phyloP scores from a whole-genome alignment of 2,797 vertebrate genomes.

The Huso huso region DNA sequence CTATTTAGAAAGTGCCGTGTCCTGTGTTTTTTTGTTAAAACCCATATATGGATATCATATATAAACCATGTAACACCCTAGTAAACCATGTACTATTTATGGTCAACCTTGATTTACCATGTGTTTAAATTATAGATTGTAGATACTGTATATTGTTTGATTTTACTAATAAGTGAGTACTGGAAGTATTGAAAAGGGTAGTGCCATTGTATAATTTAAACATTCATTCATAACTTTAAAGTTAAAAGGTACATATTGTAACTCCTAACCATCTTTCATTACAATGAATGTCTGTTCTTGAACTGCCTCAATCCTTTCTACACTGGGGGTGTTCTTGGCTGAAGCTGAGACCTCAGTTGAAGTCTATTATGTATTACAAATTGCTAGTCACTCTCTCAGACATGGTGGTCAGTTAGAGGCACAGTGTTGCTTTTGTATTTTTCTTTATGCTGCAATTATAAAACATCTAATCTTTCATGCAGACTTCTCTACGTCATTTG shows the following conservation, averaged over 20 bases:
- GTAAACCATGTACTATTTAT: no score
- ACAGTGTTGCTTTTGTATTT: neutral
- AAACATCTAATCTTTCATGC: neutral
- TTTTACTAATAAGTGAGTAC: no score
- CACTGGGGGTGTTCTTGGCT: neutral
- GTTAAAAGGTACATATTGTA: neutral
- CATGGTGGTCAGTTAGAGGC: neutral
- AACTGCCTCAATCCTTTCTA: neutral
- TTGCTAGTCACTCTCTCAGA: neutral
- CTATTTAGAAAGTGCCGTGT: no score
- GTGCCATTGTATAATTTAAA: no score
- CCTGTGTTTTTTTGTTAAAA: no score
- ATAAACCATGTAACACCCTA: no score
- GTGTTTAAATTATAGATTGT: neutral
- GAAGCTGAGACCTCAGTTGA: neutral
- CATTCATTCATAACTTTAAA: neutral
- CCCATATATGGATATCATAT: no score
- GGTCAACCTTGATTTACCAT: no score
- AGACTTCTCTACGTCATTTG: neutral
- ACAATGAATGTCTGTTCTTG: neutral
- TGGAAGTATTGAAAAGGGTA: no score
- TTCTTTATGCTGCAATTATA: neutral
- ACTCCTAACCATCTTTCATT: neutral
- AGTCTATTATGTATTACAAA: neutral
- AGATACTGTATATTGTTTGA: no score